A percentile compares a stretch with the other conserved stretches of the same genome.
These are phyloP conservation scores for Pampusana beccarii DNA, from an alignment of 2,113 vertebrate genomes.

Conservation along the genomic window DNA sequence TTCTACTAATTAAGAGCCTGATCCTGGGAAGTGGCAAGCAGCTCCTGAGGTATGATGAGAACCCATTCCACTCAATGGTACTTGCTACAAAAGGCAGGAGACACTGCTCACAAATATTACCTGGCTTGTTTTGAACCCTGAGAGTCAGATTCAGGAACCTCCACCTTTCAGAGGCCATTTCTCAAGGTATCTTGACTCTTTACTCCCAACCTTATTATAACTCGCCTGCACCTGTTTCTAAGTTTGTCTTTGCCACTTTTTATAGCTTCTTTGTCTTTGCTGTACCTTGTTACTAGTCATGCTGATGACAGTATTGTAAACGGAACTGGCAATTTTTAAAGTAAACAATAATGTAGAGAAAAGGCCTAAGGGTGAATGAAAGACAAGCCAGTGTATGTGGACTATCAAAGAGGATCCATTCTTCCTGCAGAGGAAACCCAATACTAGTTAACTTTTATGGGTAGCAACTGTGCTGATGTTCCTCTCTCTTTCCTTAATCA, in stretches of 20 bases:
- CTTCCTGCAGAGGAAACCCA: background rate
- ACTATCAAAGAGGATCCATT: background rate
- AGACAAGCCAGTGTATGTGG: background rate
- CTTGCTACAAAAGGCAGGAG: background rate
- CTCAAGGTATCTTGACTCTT: background rate
- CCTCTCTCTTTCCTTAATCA: slow-evolving; percentile 26
- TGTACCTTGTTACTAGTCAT: background rate
- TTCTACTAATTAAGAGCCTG: background rate
- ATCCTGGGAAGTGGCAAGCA: background rate
- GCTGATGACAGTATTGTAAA: background rate
- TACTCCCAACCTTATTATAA: background rate
- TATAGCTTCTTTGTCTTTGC: background rate
- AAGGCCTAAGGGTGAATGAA: background rate
- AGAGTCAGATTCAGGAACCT: background rate
- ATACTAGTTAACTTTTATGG: slow-evolving; percentile 5
- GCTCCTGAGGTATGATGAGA: background rate
- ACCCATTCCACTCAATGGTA: background rate
- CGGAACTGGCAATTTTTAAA: background rate
- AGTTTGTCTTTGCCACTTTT: background rate
- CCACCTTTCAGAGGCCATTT: background rate
- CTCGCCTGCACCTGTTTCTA: background rate
- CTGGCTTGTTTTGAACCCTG: background rate
- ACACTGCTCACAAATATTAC: background rate
- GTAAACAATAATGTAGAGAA: background rate
- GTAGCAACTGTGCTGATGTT: background rate